Percentiles rank a stretch among this genome's conserved stretches.
Evolutionary conservation across 2,113 vertebrate species (phyloP).

Genomic region (human): DNA sequence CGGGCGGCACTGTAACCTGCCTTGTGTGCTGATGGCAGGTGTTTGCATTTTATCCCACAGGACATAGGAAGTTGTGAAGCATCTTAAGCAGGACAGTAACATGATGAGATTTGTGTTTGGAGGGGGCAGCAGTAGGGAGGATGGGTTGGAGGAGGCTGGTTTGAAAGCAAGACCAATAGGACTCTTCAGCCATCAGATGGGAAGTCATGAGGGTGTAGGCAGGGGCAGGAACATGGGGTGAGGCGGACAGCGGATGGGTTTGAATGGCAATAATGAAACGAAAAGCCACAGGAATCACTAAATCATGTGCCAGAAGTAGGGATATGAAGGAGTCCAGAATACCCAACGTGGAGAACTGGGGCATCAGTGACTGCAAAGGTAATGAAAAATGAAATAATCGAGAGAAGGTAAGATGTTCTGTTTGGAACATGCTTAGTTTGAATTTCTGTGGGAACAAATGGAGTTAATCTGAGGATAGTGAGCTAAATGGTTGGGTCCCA

Average conservation of each 20-base stretch:
- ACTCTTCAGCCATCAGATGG: not conserved
- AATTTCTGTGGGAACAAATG: not conserved
- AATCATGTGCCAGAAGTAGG: not conserved
- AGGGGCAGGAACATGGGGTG: not conserved
- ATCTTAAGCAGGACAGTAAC: not conserved
- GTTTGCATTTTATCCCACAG: not conserved
- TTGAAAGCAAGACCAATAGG: not conserved
- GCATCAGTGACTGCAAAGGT: not conserved
- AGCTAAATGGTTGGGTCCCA: not conserved
- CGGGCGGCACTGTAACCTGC: too few relatives aligned
- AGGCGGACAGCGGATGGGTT: not conserved
- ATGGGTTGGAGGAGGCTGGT: not conserved
- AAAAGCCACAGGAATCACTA: not conserved
- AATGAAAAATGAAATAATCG: not conserved
- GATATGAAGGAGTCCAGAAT: not conserved
- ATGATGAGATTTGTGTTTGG: not conserved
- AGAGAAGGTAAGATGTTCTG: not conserved
- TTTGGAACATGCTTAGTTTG: not conserved
- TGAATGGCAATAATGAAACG: not conserved
- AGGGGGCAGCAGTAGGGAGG: not conserved
- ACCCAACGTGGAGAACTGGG: not conserved
- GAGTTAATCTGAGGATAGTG: not conserved
- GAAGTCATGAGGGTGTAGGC: not conserved
- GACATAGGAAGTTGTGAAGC: not conserved
- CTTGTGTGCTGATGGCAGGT: not conserved